Percentiles rank a stretch among this genome's conserved stretches.
Conservation (phyloP, 1,140 invertebrate genomes). For the Nautilus pompilius region DNA sequence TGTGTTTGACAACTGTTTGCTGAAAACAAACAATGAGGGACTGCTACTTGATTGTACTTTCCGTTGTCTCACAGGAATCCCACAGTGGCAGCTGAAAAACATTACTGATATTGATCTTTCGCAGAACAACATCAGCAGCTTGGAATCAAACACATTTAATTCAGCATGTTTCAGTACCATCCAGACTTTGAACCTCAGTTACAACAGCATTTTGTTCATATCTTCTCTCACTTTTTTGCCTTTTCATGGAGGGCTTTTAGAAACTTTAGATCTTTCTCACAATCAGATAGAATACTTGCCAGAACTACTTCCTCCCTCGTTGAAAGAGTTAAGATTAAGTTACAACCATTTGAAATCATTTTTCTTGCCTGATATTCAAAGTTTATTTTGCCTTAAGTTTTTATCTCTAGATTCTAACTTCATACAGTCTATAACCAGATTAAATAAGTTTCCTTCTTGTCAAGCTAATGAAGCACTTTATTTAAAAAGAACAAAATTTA, state of each 20-base stretch:
- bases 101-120: slow-evolving; percentile 8
- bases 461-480: neutral
- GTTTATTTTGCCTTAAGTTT: slow-evolving; percentile 2
- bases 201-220: slow-evolving; percentile 4
- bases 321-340: slow-evolving; percentile 4
- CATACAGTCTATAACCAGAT: slow-evolving; percentile 7
- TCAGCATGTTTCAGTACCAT: neutral
- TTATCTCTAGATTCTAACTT: slow-evolving; percentile 12
- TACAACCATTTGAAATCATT: slow-evolving; percentile 1
- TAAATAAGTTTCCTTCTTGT: no score
- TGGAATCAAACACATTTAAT: slow-evolving; percentile 3
- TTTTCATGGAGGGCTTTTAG: neutral
- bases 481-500: no score
- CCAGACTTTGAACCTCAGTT: slow-evolving; percentile 3
- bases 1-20: no score
- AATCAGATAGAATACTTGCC: slow-evolving; percentile 3
- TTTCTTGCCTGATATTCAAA: neutral
- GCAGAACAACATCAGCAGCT: slow-evolving; percentile 10
- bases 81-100: neutral
- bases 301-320: neutral
- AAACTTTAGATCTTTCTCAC: slow-evolving; percentile 6
- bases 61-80: neutral
- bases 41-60: no score
- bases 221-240: neutral
- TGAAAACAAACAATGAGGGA: no score